Conservation (phyloP, 1,140 invertebrate genomes). For the Pinna nobilis region DNA sequence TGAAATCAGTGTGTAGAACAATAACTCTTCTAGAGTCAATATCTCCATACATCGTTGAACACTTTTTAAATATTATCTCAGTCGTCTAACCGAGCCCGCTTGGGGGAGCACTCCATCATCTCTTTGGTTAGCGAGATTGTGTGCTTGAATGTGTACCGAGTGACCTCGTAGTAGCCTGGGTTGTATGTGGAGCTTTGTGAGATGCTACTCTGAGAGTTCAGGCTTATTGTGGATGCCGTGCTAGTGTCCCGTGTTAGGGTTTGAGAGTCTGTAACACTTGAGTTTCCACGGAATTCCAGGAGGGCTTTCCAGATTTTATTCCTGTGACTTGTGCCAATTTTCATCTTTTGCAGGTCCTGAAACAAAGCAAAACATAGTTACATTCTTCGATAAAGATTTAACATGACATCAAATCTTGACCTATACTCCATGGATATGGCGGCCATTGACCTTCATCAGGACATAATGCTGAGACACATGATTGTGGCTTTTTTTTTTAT, state of each 20-base stretch:
- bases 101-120: no score
- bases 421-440: no score
- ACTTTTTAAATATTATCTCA: no score
- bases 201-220: slow-evolving; percentile 45
- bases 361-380: slow-evolving; percentile 17
- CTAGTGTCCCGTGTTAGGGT: slow-evolving; percentile 49
- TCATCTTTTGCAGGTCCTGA: slow-evolving; percentile 70
- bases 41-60: no score
- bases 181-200: slow-evolving; percentile 56
- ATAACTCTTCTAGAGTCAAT: no score
- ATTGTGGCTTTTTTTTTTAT: no score
- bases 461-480: no score
- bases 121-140: slow-evolving; percentile 56
- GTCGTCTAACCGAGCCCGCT: no score
- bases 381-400: no score
- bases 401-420: no score
- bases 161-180: slow-evolving; percentile 69
- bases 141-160: slow-evolving; percentile 71
- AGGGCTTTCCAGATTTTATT: slow-evolving; percentile 71
- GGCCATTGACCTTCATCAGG: no score
- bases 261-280: slow-evolving; percentile 27
- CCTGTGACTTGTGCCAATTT: slow-evolving; percentile 66
- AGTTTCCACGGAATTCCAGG: slow-evolving; percentile 54
- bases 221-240: slow-evolving; percentile 56
- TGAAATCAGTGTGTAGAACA: no score